These are phyloP conservation scores for Spondyliosoma cantharus DNA, from an alignment of 2,797 vertebrate genomes.

Conservation along the genomic window DNA sequence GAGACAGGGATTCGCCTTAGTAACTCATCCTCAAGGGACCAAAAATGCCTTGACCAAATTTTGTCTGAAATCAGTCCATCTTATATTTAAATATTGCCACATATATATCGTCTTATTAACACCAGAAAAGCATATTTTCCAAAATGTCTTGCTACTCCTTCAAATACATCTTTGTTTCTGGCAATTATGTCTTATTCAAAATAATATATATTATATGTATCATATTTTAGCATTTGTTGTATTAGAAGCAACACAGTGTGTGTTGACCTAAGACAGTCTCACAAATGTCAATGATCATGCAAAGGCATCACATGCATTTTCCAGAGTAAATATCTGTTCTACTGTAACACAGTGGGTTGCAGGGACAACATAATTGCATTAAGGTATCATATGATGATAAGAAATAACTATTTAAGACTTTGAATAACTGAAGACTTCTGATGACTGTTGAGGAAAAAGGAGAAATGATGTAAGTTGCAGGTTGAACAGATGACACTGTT, in stretches of 20 bases:
- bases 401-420: constrained; percentile 8
- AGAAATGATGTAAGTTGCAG: constrained; percentile 50
- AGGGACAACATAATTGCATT: constrained; percentile 10
- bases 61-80: not conserved
- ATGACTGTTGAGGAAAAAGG: constrained; percentile 41
- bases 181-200: no score
- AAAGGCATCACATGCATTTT: not conserved
- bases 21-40: not conserved
- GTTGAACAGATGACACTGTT: constrained; percentile 54
- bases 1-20: not conserved
- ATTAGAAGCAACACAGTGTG: not conserved
- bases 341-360: not conserved
- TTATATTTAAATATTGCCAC: no score
- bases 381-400: constrained; percentile 5
- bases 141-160: no score
- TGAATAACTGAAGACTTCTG: constrained; percentile 15
- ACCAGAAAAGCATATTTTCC: no score
- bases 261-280: not conserved
- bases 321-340: not conserved
- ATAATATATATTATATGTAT: no score
- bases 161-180: not conserved
- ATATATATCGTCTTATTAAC: no score
- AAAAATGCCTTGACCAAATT: not conserved
- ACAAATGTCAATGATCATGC: not conserved
- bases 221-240: not conserved